A percentile compares a stretch with the other conserved stretches of the same genome.
phyloP scores from a whole-genome alignment of 2,113 vertebrate species.

The Empidonax alnorum region DNA sequence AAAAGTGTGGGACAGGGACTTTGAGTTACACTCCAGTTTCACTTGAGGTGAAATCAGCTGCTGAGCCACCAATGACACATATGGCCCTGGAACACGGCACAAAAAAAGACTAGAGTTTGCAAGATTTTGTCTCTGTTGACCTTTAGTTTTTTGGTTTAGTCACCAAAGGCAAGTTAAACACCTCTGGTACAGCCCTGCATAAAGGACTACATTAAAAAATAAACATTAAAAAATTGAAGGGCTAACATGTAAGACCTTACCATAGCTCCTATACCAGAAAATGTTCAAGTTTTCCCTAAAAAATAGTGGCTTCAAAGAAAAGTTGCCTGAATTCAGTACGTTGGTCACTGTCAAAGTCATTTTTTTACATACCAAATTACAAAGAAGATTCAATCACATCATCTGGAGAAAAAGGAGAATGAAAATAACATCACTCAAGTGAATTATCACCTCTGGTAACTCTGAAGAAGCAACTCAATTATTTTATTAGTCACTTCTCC shows the following conservation, averaged over 20 bases:
- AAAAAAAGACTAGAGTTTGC: neutral
- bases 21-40: neutral
- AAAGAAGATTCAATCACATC: neutral
- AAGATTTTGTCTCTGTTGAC: neutral
- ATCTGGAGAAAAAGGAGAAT: neutral
- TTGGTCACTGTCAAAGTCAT: neutral
- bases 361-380: neutral
- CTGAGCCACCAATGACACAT: neutral
- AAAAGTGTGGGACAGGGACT: neutral
- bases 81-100: neutral
- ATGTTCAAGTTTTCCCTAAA: neutral
- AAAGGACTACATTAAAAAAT: neutral
- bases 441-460: neutral
- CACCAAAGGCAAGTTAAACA: neutral
- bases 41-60: neutral
- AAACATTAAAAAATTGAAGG: neutral
- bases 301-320: neutral
- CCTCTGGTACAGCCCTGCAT: fast-evolving
- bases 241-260: neutral
- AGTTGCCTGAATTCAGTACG: neutral
- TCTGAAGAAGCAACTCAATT: neutral
- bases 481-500: neutral
- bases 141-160: neutral
- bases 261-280: neutral
- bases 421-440: neutral